Conservation (phyloP, 2,888 invertebrate species). For the Rhyacophila evoluta region DNA sequence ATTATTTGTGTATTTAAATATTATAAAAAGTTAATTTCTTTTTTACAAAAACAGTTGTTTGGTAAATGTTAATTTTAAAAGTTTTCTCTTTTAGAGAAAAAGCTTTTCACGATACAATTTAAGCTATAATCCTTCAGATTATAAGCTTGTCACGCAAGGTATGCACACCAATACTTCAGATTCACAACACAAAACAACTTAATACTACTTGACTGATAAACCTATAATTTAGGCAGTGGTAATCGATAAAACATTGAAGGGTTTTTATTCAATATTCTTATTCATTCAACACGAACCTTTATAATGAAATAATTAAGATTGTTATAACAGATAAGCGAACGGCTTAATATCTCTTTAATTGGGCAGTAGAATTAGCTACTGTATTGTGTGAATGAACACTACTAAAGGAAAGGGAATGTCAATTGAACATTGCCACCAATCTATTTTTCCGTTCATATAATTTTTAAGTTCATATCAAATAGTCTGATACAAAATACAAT, state of each 20-base stretch:
- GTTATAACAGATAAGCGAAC: slow-evolving; percentile 44
- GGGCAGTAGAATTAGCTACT: slow-evolving; percentile 40
- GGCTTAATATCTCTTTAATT: slow-evolving; percentile 50
- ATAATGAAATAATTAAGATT: slow-evolving; percentile 52
- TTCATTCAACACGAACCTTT: slow-evolving; percentile 44
- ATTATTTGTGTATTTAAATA: no score
- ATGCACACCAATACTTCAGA: not conserved
- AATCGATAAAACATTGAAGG: slow-evolving; percentile 19
- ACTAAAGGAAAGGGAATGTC: slow-evolving; percentile 5
- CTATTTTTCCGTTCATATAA: no score
- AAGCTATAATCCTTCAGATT: not conserved
- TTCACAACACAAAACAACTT: slow-evolving; percentile 15
- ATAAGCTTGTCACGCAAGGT: not conserved
- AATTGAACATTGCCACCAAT: no score
- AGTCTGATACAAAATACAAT: no score
- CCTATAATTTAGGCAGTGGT: not conserved
- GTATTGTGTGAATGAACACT: slow-evolving; percentile 32
- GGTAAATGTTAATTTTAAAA: not conserved
- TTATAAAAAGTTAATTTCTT: no score
- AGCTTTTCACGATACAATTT: not conserved
- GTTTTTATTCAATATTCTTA: slow-evolving; percentile 34
- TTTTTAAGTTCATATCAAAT: no score
- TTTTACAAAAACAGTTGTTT: no score
- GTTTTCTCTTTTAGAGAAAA: not conserved
- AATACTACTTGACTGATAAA: not conserved